Percentiles rank a stretch among this genome's conserved stretches.
phyloP scores from a whole-genome alignment of 2,113 vertebrate genomes.

The Oriolus oriolus region DNA sequence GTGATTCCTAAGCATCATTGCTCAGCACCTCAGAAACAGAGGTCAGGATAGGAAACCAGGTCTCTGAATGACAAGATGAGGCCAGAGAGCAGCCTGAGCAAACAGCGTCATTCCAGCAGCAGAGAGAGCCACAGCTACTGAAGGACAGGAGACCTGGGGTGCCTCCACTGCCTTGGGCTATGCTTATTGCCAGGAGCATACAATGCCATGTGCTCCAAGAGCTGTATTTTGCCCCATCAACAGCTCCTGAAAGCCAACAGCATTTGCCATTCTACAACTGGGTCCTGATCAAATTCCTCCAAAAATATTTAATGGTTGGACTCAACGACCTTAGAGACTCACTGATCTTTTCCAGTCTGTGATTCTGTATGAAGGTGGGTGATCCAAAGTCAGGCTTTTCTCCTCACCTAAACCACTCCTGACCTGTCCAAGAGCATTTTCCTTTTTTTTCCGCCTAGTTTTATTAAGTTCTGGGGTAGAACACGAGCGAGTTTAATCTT shows the following conservation, averaged over 20 bases:
- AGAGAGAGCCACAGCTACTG: not conserved
- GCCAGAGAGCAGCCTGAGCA: not conserved
- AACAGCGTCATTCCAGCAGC: not conserved
- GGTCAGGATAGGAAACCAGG: not conserved
- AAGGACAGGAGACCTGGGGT: not conserved
- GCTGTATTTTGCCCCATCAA: not conserved
- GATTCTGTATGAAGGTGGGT: not conserved
- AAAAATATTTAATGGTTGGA: not conserved
- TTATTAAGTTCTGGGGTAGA: not conserved
- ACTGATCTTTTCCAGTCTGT: not conserved
- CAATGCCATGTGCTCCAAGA: not conserved
- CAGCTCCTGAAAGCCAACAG: not conserved
- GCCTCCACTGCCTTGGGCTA: accelerated
- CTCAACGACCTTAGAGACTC: not conserved
- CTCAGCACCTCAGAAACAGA: not conserved
- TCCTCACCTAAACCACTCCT: not conserved
- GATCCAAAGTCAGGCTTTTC: not conserved
- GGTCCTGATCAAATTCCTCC: not conserved
- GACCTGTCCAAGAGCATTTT: not conserved
- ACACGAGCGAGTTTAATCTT: accelerated
- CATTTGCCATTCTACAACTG: not conserved
- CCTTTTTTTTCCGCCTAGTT: not conserved
- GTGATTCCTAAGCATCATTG: not conserved
- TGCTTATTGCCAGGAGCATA: not conserved
- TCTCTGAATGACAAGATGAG: not conserved